Conservation (phyloP, 2,888 invertebrate genomes). For the Cryptus armator region DNA sequence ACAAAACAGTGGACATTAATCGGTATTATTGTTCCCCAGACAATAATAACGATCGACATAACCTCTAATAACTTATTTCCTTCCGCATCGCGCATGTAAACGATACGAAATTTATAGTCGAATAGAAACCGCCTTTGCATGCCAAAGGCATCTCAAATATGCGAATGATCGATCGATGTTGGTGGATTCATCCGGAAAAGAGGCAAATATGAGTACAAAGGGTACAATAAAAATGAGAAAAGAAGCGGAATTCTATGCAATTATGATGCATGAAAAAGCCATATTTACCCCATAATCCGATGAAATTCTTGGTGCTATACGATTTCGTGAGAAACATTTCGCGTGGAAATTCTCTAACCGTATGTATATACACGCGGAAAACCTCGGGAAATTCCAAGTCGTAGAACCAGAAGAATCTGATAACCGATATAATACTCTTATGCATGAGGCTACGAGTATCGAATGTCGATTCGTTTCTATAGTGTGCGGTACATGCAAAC, state of each 20-base stretch:
- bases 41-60: no score
- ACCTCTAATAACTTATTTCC: no score
- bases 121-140: neutral
- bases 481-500: neutral
- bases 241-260: neutral
- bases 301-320: constrained; percentile 1
- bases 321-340: constrained; percentile 15
- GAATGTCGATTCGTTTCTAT: constrained; percentile 42
- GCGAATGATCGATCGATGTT: neutral
- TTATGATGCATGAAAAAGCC: constrained; percentile 2
- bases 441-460: constrained; percentile 20
- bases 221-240: constrained; percentile 1
- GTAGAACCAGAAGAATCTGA: constrained; percentile 20
- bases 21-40: no score
- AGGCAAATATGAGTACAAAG: neutral
- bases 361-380: neutral
- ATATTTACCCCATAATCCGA: constrained; percentile 29
- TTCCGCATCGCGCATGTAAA: no score
- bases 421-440: constrained; percentile 13
- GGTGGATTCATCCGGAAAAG: neutral
- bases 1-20: no score
- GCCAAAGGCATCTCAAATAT: neutral
- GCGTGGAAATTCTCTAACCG: neutral
- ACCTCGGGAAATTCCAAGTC: neutral
- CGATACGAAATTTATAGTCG: neutral